A percentile compares a stretch with the other conserved stretches of the same genome.
Conservation (phyloP, 2,888 invertebrate species). For the Ochropleura plecta region DNA sequence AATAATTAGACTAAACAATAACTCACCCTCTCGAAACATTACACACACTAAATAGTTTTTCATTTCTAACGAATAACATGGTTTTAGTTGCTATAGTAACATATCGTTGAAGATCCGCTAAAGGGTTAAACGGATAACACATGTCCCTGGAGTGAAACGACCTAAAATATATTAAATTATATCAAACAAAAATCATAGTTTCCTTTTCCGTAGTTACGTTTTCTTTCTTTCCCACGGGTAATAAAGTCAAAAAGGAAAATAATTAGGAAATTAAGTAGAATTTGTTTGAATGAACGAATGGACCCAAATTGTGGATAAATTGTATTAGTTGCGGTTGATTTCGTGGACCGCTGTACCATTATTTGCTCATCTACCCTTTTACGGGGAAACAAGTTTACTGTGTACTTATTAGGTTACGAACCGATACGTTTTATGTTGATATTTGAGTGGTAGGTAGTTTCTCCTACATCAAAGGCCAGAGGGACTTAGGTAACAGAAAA, state of each 20-base stretch:
- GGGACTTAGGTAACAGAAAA: not conserved
- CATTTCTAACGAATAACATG: slow-evolving; percentile 21
- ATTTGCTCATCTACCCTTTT: slow-evolving; percentile 30
- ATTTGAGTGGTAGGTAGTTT: slow-evolving; percentile 10
- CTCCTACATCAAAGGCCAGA: slow-evolving; percentile 7
- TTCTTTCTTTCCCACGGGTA: slow-evolving; percentile 19
- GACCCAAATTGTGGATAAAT: slow-evolving; percentile 35
- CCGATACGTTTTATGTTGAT: slow-evolving; percentile 18
- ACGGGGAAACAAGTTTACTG: slow-evolving; percentile 7
- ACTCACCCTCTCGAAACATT: slow-evolving; percentile 23
- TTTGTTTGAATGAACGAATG: slow-evolving; percentile 10
- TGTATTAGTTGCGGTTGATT: slow-evolving; percentile 34
- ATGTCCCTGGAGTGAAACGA: slow-evolving; percentile 13
- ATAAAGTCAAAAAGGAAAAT: slow-evolving; percentile 22
- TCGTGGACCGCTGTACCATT: slow-evolving; percentile 6
- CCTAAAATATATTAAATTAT: slow-evolving; percentile 17
- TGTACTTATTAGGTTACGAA: slow-evolving; percentile 14
- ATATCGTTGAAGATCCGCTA: slow-evolving; percentile 19
- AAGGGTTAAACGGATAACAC: slow-evolving; percentile 14
- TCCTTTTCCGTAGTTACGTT: slow-evolving; percentile 6
- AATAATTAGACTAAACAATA: slow-evolving; percentile 18
- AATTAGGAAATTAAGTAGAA: slow-evolving; percentile 26
- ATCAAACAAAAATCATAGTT: slow-evolving; percentile 4
- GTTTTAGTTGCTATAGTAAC: slow-evolving; percentile 9
- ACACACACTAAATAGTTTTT: slow-evolving; percentile 22